phyloP scores from a whole-genome alignment of 2,888 invertebrate species.

The Molanna angustata region DNA sequence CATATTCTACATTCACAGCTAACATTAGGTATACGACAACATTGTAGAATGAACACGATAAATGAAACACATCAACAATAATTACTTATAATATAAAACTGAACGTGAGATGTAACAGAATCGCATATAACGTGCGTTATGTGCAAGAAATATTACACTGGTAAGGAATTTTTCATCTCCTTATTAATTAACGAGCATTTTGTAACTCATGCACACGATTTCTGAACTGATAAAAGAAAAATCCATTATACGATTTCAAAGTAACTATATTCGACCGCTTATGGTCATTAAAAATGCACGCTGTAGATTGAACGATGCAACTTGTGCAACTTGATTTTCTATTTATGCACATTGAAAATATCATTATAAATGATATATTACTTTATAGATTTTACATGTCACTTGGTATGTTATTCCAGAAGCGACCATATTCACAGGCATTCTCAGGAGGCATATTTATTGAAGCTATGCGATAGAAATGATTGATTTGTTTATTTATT shows the following conservation, averaged over 20 bases:
- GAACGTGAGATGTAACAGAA: too few species aligned
- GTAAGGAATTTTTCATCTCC: slow-evolving; percentile 11
- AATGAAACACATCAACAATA: too few species aligned
- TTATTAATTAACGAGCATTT: slow-evolving; percentile 15
- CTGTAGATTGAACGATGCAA: neutral
- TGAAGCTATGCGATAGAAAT: too few species aligned
- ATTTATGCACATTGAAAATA: neutral
- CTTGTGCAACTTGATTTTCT: neutral
- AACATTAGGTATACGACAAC: too few species aligned
- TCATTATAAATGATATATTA: neutral
- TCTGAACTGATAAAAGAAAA: slow-evolving; percentile 1
- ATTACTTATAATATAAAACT: too few species aligned
- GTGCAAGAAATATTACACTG: too few species aligned
- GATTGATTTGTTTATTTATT: too few species aligned
- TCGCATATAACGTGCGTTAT: too few species aligned
- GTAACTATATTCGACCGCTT: neutral
- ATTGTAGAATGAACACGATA: too few species aligned
- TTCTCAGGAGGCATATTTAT: too few species aligned
- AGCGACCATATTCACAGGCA: too few species aligned
- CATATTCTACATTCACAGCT: too few species aligned
- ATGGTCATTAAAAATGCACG: neutral
- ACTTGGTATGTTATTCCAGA: neutral
- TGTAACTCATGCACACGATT: slow-evolving; percentile 7
- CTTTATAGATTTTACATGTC: neutral
- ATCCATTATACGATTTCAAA: neutral